A percentile compares a stretch with the other conserved stretches of the same genome.
These are phyloP conservation scores for Lophotriccus pileatus DNA, from an alignment of 2,797 vertebrate species.

Conservation along the genomic window DNA sequence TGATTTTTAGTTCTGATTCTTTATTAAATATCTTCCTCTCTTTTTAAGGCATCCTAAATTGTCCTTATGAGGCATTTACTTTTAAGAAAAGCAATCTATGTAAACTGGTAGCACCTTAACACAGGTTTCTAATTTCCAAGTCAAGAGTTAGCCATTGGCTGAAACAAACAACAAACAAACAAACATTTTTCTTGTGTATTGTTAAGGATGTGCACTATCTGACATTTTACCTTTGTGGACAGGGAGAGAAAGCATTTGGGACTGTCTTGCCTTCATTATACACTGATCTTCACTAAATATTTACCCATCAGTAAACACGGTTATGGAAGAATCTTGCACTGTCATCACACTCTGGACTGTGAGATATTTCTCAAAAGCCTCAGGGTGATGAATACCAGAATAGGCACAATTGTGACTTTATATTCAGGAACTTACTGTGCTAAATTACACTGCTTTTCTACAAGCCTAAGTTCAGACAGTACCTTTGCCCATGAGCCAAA, in stretches of 20 bases:
- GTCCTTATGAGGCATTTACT: background rate
- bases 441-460: accelerated
- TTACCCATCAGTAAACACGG: background rate
- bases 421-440: background rate
- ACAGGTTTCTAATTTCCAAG: background rate
- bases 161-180: background rate
- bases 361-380: background rate
- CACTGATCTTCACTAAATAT: background rate
- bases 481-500: background rate
- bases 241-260: background rate
- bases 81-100: background rate
- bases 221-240: background rate
- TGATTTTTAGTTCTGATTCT: background rate
- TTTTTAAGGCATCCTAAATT: background rate
- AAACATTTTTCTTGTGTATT: background rate
- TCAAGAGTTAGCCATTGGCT: background rate
- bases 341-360: background rate
- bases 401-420: background rate
- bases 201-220: background rate
- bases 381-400: background rate
- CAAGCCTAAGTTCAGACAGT: background rate
- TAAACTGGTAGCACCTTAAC: background rate
- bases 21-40: background rate
- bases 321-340: background rate
- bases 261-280: background rate